phyloP scores from a whole-genome alignment of 2,113 vertebrate genomes.

The Tychaedon coryphoeus region DNA sequence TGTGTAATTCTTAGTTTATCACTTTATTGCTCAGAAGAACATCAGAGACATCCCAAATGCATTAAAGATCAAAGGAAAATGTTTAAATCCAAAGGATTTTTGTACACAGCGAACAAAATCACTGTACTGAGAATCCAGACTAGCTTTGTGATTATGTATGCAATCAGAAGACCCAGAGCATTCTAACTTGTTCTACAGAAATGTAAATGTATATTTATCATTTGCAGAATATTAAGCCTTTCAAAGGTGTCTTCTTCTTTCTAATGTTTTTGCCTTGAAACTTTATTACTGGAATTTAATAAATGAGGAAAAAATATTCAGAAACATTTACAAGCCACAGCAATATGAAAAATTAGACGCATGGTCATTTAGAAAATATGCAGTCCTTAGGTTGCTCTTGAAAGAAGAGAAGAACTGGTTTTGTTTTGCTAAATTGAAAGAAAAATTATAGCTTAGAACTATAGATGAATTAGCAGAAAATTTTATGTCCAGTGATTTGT shows the following conservation, averaged over 20 bases:
- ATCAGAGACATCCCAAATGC: neutral
- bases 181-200: neutral
- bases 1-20: neutral
- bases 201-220: neutral
- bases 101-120: neutral
- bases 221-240: neutral
- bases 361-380: neutral
- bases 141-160: neutral
- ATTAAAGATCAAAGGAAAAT: neutral
- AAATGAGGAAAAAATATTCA: neutral
- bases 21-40: neutral
- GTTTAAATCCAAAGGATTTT: neutral
- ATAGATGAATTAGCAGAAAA: neutral
- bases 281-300: neutral
- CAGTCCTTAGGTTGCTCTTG: neutral
- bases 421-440: neutral
- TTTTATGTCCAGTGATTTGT: neutral
- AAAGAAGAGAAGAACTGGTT: neutral
- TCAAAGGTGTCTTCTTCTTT: neutral
- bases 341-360: neutral
- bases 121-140: neutral
- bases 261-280: neutral
- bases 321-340: neutral
- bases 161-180: neutral
- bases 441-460: neutral